Percentiles rank a stretch among this genome's conserved stretches.
Conservation (phyloP, 1,140 invertebrate species). For the Ditylenchus dipsaci region DNA sequence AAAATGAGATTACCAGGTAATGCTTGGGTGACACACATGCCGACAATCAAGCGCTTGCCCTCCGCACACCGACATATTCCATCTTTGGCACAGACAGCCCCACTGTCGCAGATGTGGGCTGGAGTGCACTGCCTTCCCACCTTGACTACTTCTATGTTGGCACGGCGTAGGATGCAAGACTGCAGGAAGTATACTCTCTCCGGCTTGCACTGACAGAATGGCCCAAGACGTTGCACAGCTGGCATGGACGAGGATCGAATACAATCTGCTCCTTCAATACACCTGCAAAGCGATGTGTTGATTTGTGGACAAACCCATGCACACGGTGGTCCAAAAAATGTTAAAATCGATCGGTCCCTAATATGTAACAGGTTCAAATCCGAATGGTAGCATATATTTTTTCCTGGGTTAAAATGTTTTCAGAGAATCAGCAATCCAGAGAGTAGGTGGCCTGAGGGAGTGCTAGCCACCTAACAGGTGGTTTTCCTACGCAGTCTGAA, state of each 20-base stretch:
- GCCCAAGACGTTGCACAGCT: slow-evolving; percentile 30
- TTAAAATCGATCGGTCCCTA: too few relatives aligned
- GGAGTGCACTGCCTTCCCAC: slow-evolving; percentile 32
- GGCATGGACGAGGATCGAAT: slow-evolving; percentile 24
- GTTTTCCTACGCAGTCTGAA: too few relatives aligned
- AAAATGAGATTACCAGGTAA: background rate
- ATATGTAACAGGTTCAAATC: too few relatives aligned
- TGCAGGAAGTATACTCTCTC: slow-evolving; percentile 25
- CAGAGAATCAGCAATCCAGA: too few relatives aligned
- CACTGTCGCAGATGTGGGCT: slow-evolving; percentile 42
- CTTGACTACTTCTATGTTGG: slow-evolving; percentile 24
- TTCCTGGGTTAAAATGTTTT: too few relatives aligned
- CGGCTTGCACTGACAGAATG: slow-evolving; percentile 33
- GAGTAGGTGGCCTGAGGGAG: too few relatives aligned
- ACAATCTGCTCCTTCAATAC: slow-evolving; percentile 27
- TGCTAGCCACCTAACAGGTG: too few relatives aligned
- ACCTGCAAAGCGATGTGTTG: too few relatives aligned
- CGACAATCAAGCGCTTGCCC: background rate
- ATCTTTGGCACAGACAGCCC: slow-evolving; percentile 32
- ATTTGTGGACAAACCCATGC: too few relatives aligned
- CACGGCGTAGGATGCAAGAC: slow-evolving; percentile 32
- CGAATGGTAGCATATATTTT: too few relatives aligned
- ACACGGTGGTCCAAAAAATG: too few relatives aligned
- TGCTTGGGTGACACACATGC: background rate
- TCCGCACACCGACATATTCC: slow-evolving; percentile 26